Evolutionary conservation across 2,113 vertebrate genomes (phyloP).

Genomic region (Blennius ocellaris): DNA sequence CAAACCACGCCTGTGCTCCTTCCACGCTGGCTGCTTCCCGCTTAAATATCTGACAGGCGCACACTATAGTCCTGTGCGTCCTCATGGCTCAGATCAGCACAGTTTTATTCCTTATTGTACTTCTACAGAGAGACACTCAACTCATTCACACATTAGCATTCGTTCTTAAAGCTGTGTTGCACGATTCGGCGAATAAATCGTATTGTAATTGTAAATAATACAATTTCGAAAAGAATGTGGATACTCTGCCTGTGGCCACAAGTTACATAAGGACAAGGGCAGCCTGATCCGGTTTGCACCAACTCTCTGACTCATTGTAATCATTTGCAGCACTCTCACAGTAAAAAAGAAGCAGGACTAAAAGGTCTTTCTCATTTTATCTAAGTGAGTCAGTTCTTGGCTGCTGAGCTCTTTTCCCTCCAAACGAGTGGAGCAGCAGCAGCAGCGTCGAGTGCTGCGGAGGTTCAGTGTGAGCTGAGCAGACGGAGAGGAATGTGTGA

Average conservation of each 20-base stretch:
- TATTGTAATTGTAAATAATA: too few relatives aligned
- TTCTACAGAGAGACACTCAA: too few relatives aligned
- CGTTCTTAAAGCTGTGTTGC: too few relatives aligned
- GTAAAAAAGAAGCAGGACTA: conserved; percentile 32
- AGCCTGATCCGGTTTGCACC: conserved; percentile 58
- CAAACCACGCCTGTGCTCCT: conserved; percentile 30
- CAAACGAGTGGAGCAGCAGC: conserved; percentile 48
- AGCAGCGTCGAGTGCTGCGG: conserved; percentile 20
- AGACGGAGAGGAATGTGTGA: conserved; percentile 73
- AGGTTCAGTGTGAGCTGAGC: conserved; percentile 44
- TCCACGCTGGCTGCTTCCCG: conserved; percentile 16
- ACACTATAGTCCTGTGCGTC: not conserved
- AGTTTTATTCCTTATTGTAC: too few relatives aligned
- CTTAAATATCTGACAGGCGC: conserved; percentile 13
- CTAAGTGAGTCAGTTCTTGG: conserved; percentile 71
- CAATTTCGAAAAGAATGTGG: too few relatives aligned
- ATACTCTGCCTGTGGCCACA: not conserved
- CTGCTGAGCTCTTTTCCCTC: conserved; percentile 56
- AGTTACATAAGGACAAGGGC: conserved; percentile 54
- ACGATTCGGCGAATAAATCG: too few relatives aligned
- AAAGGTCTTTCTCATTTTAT: conserved; percentile 68
- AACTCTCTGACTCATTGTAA: conserved; percentile 70
- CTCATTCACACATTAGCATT: too few relatives aligned
- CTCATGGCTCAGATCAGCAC: conserved; percentile 5
- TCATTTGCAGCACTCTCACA: conserved; percentile 33